Evolutionary conservation across 2,113 vertebrate species (phyloP).

Genomic region (Corythoichthys haematopterus): DNA sequence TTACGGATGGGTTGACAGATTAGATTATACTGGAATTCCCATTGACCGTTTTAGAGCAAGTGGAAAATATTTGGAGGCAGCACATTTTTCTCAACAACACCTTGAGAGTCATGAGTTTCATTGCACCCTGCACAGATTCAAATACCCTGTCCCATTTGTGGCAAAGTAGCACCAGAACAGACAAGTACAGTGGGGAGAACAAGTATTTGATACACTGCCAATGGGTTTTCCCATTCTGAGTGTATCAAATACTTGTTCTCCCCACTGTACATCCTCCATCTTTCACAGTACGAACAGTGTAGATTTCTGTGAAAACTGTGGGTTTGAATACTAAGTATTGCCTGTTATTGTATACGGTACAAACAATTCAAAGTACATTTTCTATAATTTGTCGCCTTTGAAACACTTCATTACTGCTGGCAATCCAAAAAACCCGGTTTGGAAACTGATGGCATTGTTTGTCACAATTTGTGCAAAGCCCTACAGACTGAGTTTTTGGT

Average conservation of each 20-base stretch:
- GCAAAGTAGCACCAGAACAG: no score
- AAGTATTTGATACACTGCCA: no score
- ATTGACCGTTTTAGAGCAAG: background rate
- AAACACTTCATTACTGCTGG: background rate
- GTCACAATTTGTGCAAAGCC: conserved; percentile 1
- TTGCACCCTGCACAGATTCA: no score
- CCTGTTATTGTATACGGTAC: background rate
- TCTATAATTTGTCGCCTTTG: background rate
- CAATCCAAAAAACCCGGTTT: background rate
- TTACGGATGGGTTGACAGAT: background rate
- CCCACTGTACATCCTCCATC: no score
- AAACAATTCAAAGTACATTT: background rate
- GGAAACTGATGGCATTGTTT: background rate
- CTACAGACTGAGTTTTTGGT: background rate
- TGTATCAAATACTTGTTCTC: no score
- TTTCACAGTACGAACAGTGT: no score
- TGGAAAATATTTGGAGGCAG: background rate
- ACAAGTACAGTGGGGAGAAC: no score
- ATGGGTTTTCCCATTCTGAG: no score
- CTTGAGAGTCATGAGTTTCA: no score
- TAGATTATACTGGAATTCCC: background rate
- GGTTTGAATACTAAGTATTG: background rate
- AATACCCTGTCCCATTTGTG: no score
- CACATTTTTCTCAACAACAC: no score
- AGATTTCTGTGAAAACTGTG: no score